Evolutionary conservation across 2,888 invertebrate genomes (phyloP).

Genomic region (Scaeva pyrastri): DNA sequence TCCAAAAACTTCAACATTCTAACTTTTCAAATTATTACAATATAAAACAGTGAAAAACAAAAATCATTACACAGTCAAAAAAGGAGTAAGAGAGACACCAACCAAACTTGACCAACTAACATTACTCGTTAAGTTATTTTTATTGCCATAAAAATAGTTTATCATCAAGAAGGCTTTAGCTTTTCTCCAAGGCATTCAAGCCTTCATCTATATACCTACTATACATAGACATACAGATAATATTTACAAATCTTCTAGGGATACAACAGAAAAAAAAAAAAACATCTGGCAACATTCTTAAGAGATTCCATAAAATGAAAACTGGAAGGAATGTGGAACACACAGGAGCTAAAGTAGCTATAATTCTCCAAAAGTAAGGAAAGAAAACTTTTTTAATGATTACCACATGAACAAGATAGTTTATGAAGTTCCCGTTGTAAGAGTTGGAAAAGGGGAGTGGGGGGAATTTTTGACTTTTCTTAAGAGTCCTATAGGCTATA

Average conservation of each 20-base stretch:
- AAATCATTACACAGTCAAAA: slow-evolving; percentile 28
- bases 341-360: slow-evolving; percentile 52
- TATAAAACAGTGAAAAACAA: slow-evolving; percentile 14
- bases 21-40: slow-evolving; percentile 51
- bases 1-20: slow-evolving; percentile 25
- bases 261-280: not conserved
- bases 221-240: no score
- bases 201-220: not conserved
- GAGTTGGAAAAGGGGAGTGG: not conserved
- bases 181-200: no score
- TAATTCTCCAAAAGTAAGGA: slow-evolving; percentile 39
- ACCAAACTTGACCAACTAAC: slow-evolving; percentile 53
- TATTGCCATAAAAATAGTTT: slow-evolving; percentile 56
- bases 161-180: slow-evolving; percentile 39
- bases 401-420: slow-evolving; percentile 74
- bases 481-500: not conserved
- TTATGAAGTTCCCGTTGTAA: slow-evolving; percentile 58
- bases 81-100: not conserved
- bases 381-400: slow-evolving; percentile 68
- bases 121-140: slow-evolving; percentile 46
- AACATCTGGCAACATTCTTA: slow-evolving; percentile 59
- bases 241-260: not conserved
- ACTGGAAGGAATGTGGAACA: slow-evolving; percentile 46
- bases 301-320: slow-evolving; percentile 54
- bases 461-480: slow-evolving; percentile 48